Conservation (phyloP, 2,888 invertebrate species). For the Plemyria rubiginata region DNA sequence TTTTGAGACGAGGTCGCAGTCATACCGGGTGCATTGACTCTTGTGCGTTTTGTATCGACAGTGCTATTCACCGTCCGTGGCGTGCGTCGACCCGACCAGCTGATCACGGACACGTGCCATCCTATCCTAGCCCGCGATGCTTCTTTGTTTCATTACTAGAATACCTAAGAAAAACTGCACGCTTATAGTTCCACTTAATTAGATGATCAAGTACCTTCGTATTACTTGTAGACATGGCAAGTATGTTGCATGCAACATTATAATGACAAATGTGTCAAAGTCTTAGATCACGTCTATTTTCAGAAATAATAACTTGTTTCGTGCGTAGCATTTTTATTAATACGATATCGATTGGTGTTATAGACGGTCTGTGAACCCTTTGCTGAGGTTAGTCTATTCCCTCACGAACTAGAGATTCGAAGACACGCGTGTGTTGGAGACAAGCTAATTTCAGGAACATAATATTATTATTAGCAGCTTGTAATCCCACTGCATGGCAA, state of each 20-base stretch:
- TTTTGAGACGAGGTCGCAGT: slow-evolving; percentile 41
- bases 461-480: too few species aligned
- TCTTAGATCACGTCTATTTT: slow-evolving; percentile 19
- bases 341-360: neutral
- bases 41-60: slow-evolving; percentile 51
- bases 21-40: slow-evolving; percentile 48
- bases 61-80: slow-evolving; percentile 57
- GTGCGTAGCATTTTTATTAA: neutral
- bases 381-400: neutral
- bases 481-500: too few species aligned
- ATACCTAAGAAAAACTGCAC: slow-evolving; percentile 32
- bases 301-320: slow-evolving; percentile 15
- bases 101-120: slow-evolving; percentile 63
- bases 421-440: neutral
- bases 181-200: slow-evolving; percentile 21
- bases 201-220: slow-evolving; percentile 14
- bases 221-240: neutral
- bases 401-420: neutral
- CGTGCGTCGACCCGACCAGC: slow-evolving; percentile 61
- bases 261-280: slow-evolving; percentile 13
- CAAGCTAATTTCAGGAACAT: neutral
- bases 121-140: slow-evolving; percentile 37
- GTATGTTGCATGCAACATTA: slow-evolving; percentile 12
- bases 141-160: slow-evolving; percentile 34
- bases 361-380: neutral